Conservation (phyloP, 2,797 vertebrate genomes). For the Cheirogaleus major region DNA sequence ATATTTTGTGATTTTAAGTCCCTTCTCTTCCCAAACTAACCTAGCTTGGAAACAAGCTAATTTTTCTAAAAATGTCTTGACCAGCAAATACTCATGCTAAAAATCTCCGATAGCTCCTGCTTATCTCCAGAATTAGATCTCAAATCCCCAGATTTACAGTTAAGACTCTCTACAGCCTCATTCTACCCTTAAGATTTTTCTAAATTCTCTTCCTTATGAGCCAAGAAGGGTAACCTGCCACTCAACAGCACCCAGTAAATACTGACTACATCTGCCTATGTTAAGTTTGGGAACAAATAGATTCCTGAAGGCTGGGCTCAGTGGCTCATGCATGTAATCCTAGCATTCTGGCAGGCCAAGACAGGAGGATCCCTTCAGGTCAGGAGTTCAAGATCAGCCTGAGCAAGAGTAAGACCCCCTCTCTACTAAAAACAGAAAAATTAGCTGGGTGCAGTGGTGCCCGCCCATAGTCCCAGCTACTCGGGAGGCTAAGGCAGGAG, state of each 20-base stretch:
- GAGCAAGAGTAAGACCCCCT: neutral
- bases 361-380: neutral
- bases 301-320: neutral
- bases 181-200: neutral
- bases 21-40: neutral
- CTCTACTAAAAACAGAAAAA: neutral
- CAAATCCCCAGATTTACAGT: neutral
- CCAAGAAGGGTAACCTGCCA: neutral
- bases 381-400: neutral
- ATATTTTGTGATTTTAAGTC: neutral
- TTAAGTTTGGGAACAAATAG: neutral
- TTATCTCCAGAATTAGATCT: neutral
- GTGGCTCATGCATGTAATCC: neutral
- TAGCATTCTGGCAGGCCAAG: neutral
- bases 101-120: neutral
- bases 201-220: neutral
- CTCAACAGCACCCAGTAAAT: neutral
- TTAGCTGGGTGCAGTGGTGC: too few species aligned
- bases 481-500: neutral
- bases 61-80: neutral
- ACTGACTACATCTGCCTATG: neutral
- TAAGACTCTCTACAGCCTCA: neutral
- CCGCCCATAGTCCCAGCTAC: neutral
- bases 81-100: neutral
- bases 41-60: neutral